These are phyloP conservation scores for Elymnias hypermnestra DNA, from an alignment of 1,140 invertebrate genomes.

Conservation along the genomic window DNA sequence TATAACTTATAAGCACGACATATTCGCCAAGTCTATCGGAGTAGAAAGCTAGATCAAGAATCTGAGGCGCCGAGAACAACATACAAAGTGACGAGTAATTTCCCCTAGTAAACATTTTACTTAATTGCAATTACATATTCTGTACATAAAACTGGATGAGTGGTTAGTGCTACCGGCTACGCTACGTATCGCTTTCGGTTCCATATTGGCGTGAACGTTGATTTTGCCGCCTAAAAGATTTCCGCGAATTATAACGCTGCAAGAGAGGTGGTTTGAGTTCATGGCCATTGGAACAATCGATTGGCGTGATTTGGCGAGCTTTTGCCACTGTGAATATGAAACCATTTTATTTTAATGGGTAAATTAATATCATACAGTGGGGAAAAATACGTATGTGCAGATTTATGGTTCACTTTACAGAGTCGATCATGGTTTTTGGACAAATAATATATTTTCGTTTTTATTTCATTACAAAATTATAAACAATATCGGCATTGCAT, in stretches of 20 bases:
- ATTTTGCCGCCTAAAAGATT: constrained; percentile 38
- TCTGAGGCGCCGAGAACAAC: constrained; percentile 1
- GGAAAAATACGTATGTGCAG: neutral
- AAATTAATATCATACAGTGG: neutral
- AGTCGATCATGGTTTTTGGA: too few species aligned
- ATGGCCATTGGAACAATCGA: constrained; percentile 64
- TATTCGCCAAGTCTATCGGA: too few species aligned
- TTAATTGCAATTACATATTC: constrained; percentile 3
- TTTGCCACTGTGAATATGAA: constrained; percentile 15
- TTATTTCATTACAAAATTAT: too few species aligned
- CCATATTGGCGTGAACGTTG: constrained; percentile 31
- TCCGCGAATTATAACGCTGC: constrained; percentile 34
- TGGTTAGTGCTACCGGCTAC: constrained; percentile 2
- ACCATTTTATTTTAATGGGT: constrained; percentile 1
- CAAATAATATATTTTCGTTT: too few species aligned
- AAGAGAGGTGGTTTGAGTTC: constrained; percentile 49
- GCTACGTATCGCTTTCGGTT: constrained; percentile 14
- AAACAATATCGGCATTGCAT: too few species aligned
- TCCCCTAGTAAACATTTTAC: neutral
- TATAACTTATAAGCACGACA: too few species aligned
- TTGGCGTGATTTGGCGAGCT: constrained; percentile 39
- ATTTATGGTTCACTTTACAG: neutral
- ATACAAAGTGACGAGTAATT: neutral
- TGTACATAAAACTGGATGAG: constrained; percentile 2
- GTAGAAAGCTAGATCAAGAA: constrained; percentile 1